These are phyloP conservation scores for Eupithecia inturbata DNA, from an alignment of 2,888 invertebrate species.

Conservation along the genomic window DNA sequence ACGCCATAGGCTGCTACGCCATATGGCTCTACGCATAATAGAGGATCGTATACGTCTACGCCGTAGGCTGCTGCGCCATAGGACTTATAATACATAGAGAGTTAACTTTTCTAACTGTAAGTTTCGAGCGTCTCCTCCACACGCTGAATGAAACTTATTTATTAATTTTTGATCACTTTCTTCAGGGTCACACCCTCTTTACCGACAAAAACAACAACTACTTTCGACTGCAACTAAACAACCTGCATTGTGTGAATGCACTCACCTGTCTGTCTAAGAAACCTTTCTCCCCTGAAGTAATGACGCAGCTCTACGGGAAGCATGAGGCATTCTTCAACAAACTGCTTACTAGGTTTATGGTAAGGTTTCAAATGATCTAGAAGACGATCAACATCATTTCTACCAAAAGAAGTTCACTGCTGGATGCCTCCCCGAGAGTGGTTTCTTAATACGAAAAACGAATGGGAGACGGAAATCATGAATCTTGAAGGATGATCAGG, in stretches of 20 bases:
- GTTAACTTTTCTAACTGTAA: background rate
- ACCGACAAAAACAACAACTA: slow-evolving; percentile 85
- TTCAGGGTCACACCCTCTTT: slow-evolving; percentile 82
- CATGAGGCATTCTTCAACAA: slow-evolving; percentile 90
- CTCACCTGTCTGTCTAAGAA: slow-evolving; percentile 85
- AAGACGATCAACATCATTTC: background rate
- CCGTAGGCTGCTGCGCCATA: background rate
- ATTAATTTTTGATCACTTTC: background rate
- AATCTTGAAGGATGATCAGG: too few species aligned
- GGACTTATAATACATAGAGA: background rate
- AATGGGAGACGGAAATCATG: too few species aligned
- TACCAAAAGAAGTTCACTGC: background rate
- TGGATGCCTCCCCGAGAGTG: background rate
- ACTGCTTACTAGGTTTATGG: slow-evolving; percentile 84
- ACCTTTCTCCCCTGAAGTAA: slow-evolving; percentile 82
- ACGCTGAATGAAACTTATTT: background rate
- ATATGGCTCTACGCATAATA: background rate
- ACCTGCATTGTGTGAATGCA: slow-evolving; percentile 81
- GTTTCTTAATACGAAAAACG: too few species aligned
- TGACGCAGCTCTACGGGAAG: slow-evolving; percentile 87
- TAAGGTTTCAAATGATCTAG: slow-evolving; percentile 47
- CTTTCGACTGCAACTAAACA: slow-evolving; percentile 85
- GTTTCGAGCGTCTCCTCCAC: background rate
- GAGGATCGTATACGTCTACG: background rate
- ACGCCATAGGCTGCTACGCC: background rate